Conservation (phyloP, 1,140 invertebrate genomes). For the Drosophila prosaltans region DNA sequence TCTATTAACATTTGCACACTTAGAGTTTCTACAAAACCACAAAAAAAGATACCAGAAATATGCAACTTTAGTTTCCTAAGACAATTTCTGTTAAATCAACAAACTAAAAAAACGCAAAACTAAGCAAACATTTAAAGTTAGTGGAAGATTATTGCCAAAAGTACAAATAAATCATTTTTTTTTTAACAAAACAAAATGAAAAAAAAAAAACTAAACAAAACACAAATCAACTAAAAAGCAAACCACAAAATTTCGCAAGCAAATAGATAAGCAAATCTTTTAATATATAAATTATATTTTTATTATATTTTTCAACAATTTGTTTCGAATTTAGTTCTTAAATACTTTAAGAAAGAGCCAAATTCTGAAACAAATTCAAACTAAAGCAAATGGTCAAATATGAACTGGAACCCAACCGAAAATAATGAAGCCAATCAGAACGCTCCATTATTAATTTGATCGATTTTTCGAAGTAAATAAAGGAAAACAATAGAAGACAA, state of each 20-base stretch:
- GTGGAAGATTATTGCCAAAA: constrained; percentile 77
- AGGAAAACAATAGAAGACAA: too few species aligned
- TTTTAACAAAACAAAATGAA: constrained; percentile 63
- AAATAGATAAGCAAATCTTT: constrained; percentile 10
- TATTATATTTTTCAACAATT: constrained; percentile 44
- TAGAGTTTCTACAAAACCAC: constrained; percentile 13
- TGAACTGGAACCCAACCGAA: background rate
- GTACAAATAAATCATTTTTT: constrained; percentile 82
- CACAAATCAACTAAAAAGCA: constrained; percentile 59
- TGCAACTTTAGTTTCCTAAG: constrained; percentile 68
- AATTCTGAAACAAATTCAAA: constrained; percentile 60
- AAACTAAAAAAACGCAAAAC: constrained; percentile 54
- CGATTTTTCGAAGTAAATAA: too few species aligned
- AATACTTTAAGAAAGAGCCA: constrained; percentile 41
- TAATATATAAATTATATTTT: constrained; percentile 18
- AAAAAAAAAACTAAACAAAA: constrained; percentile 67
- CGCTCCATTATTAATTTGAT: too few species aligned
- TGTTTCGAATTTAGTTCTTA: constrained; percentile 55
- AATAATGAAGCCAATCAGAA: background rate
- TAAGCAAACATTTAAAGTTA: constrained; percentile 62
- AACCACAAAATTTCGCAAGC: constrained; percentile 12
- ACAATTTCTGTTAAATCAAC: constrained; percentile 53
- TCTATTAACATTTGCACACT: constrained; percentile 24
- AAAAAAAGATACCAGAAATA: constrained; percentile 27
- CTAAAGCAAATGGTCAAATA: constrained; percentile 17